A percentile compares a stretch with the other conserved stretches of the same genome.
Conservation (phyloP, 2,113 vertebrate genomes). For the Amphilophus citrinellus region DNA sequence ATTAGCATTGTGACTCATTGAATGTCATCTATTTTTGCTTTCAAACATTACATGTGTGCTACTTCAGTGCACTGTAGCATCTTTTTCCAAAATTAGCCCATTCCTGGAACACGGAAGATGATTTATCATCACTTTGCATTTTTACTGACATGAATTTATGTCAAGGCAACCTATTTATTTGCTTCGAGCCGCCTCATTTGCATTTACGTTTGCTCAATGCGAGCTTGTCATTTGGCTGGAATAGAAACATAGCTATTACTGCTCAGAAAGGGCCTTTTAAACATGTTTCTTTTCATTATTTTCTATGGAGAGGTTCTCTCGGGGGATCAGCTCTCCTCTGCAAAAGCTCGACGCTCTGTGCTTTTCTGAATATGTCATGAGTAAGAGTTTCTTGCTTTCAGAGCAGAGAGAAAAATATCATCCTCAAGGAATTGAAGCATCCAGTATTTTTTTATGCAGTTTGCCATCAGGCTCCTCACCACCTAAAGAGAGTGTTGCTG, state of each 20-base stretch:
- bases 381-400: slow-evolving; percentile 3
- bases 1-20: slow-evolving; percentile 38
- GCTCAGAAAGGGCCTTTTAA: slow-evolving; percentile 27
- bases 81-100: not conserved
- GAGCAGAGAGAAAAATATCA: not conserved
- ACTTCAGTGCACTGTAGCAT: not conserved
- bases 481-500: slow-evolving; percentile 1
- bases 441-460: not conserved
- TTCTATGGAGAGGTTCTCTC: slow-evolving; percentile 23
- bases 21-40: slow-evolving; percentile 13
- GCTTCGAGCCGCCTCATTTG: slow-evolving; percentile 26
- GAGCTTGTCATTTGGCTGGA: not conserved
- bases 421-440: slow-evolving; percentile 3
- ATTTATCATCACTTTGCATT: slow-evolving; percentile 3
- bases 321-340: slow-evolving; percentile 15
- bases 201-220: slow-evolving; percentile 24
- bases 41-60: slow-evolving; percentile 1
- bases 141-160: slow-evolving; percentile 15
- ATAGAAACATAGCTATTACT: slow-evolving; percentile 11
- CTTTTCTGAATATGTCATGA: slow-evolving; percentile 28
- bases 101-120: not conserved
- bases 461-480: not conserved
- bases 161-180: slow-evolving; percentile 31
- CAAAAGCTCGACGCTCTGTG: not conserved
- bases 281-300: slow-evolving; percentile 35